Evolutionary conservation across 2,797 vertebrate genomes (phyloP).

Genomic region (Semotilus atromaculatus): DNA sequence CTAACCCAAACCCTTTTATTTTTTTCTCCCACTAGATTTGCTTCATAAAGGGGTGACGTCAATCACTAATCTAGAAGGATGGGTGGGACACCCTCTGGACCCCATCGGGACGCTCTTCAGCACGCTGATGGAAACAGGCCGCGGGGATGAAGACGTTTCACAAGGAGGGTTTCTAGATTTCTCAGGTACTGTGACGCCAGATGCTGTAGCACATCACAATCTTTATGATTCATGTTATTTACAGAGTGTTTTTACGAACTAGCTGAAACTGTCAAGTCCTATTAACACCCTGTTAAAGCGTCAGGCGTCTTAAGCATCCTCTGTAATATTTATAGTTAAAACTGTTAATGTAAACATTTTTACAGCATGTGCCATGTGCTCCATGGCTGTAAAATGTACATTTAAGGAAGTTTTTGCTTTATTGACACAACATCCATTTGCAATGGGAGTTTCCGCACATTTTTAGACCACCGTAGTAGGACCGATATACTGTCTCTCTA

Average conservation of each 20-base stretch:
- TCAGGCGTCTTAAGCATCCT: not conserved
- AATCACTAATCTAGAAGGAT: slow-evolving; percentile 94
- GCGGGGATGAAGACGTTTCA: slow-evolving; percentile 82
- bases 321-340: slow-evolving; percentile 5
- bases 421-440: not conserved
- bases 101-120: slow-evolving; percentile 95
- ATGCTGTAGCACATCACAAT: not conserved
- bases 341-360: not conserved
- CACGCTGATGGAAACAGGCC: slow-evolving; percentile 93
- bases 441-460: not conserved
- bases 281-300: not conserved
- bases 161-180: slow-evolving; percentile 86
- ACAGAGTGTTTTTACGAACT: not conserved
- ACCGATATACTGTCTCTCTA: not conserved
- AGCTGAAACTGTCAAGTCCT: not conserved
- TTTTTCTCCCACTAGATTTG: slow-evolving; percentile 77
- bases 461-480: not conserved
- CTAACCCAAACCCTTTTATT: not conserved
- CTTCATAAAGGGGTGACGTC: slow-evolving; percentile 93
- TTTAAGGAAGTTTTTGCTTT: not conserved
- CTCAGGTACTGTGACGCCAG: slow-evolving; percentile 77
- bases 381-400: not conserved
- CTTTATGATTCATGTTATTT: slow-evolving; percentile 4
- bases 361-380: slow-evolving; percentile 1
- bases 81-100: slow-evolving; percentile 97